These are phyloP conservation scores for Pterois miles DNA, from an alignment of 2,797 vertebrate species.

Conservation along the genomic window DNA sequence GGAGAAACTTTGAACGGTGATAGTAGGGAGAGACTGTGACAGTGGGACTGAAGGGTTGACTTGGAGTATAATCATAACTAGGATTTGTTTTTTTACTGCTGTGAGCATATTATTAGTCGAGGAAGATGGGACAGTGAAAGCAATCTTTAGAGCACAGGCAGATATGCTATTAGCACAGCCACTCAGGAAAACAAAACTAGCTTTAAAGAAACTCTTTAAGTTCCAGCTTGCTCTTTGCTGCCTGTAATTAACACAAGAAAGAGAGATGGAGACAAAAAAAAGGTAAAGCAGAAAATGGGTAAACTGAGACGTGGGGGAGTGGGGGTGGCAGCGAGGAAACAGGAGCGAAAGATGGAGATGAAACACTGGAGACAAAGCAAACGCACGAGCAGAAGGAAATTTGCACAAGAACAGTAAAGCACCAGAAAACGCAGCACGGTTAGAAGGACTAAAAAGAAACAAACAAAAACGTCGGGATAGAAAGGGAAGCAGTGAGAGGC, in stretches of 20 bases:
- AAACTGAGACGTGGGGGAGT: not conserved
- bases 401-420: slow-evolving; percentile 41
- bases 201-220: slow-evolving; percentile 41
- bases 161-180: slow-evolving; percentile 12
- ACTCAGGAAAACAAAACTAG: slow-evolving; percentile 24
- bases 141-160: slow-evolving; percentile 9
- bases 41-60: slow-evolving; percentile 22
- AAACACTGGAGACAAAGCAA: slow-evolving; percentile 47
- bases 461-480: slow-evolving; percentile 21
- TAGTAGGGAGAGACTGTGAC: slow-evolving; percentile 4
- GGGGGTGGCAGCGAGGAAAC: not conserved
- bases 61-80: slow-evolving; percentile 12
- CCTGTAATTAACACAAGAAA: slow-evolving; percentile 55
- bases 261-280: slow-evolving; percentile 16
- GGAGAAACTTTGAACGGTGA: slow-evolving; percentile 45
- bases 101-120: slow-evolving; percentile 1
- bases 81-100: slow-evolving; percentile 17
- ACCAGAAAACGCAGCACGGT: slow-evolving; percentile 21
- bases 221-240: slow-evolving; percentile 20
- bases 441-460: slow-evolving; percentile 24
- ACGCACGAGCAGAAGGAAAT: slow-evolving; percentile 30
- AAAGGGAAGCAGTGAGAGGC: slow-evolving; percentile 24
- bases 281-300: slow-evolving; percentile 20
- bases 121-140: not conserved
- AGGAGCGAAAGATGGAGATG: slow-evolving; percentile 46